These are phyloP conservation scores for Odontocerum albicorne DNA, from an alignment of 2,888 invertebrate species.

Conservation along the genomic window DNA sequence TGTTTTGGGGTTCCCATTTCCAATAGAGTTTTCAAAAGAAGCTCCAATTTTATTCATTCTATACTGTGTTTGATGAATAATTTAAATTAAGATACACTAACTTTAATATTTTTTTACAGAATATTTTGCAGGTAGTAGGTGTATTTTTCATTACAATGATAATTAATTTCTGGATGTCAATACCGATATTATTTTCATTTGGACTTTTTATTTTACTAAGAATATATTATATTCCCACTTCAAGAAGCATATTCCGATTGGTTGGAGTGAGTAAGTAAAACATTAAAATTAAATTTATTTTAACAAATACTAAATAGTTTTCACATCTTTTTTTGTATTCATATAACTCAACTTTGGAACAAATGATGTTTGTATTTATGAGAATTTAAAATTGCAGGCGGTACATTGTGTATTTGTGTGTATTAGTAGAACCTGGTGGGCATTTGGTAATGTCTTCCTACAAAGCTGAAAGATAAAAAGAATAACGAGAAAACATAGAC, in stretches of 20 bases:
- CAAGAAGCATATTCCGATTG: conserved; percentile 69
- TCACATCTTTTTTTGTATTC: no score
- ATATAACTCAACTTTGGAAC: no score
- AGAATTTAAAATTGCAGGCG: no score
- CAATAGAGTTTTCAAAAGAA: no score
- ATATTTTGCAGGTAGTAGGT: conserved; percentile 12
- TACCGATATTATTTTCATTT: conserved; percentile 59
- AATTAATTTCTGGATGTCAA: conserved; percentile 38
- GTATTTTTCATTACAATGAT: conserved; percentile 18
- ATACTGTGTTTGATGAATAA: background rate
- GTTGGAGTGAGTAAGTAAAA: conserved; percentile 70
- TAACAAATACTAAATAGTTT: no score
- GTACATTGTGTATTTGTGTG: no score
- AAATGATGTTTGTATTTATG: no score
- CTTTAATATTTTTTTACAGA: conserved; percentile 14
- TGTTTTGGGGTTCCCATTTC: no score
- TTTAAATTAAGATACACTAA: background rate
- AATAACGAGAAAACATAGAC: no score
- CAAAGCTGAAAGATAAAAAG: no score
- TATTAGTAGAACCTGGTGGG: no score
- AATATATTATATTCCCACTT: conserved; percentile 66
- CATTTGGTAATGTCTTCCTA: no score
- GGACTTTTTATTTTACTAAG: conserved; percentile 65
- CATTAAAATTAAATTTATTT: conserved; percentile 5
- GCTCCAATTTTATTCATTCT: background rate